A percentile compares a stretch with the other conserved stretches of the same genome.
These are phyloP conservation scores for Hybos culiciformis DNA, from an alignment of 2,888 invertebrate species.

Conservation along the genomic window DNA sequence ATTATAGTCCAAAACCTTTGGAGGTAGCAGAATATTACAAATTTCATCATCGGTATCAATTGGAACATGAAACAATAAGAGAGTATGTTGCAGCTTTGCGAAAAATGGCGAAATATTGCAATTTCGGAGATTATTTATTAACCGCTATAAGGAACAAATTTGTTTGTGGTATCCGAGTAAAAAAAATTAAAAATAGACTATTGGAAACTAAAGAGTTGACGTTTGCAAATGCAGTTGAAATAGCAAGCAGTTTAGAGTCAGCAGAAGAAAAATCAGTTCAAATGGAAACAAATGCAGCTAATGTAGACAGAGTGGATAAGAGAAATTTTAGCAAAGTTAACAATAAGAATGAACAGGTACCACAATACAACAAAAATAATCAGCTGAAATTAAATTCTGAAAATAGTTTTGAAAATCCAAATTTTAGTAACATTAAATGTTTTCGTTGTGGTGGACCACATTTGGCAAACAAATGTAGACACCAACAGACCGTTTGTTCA, in stretches of 20 bases:
- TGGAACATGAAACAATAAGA: constrained; percentile 4
- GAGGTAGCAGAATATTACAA: constrained; percentile 7
- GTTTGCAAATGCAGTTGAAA: not conserved
- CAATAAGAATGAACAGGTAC: too few relatives aligned
- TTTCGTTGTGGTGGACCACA: too few relatives aligned
- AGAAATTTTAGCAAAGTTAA: not conserved
- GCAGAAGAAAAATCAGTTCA: not conserved
- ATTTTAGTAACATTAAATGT: too few relatives aligned
- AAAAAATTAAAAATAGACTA: constrained; percentile 1
- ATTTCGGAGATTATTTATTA: constrained; percentile 1
- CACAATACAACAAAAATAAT: too few relatives aligned
- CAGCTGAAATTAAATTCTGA: too few relatives aligned
- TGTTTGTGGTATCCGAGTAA: constrained; percentile 3
- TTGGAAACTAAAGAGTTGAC: constrained; percentile 5
- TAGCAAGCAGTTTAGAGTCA: constrained; percentile 2
- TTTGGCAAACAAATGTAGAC: too few relatives aligned
- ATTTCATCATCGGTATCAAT: constrained; percentile 3
- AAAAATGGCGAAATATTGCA: constrained; percentile 5
- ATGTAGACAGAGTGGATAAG: not conserved
- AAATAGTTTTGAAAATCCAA: too few relatives aligned
- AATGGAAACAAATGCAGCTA: not conserved
- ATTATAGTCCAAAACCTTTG: too few relatives aligned
- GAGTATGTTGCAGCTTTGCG: constrained; percentile 1
- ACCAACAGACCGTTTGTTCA: too few relatives aligned
- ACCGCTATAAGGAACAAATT: constrained; percentile 3